Evolutionary conservation across 2,113 vertebrate genomes (phyloP).

Genomic region (Chiloscyllium plagiosum): DNA sequence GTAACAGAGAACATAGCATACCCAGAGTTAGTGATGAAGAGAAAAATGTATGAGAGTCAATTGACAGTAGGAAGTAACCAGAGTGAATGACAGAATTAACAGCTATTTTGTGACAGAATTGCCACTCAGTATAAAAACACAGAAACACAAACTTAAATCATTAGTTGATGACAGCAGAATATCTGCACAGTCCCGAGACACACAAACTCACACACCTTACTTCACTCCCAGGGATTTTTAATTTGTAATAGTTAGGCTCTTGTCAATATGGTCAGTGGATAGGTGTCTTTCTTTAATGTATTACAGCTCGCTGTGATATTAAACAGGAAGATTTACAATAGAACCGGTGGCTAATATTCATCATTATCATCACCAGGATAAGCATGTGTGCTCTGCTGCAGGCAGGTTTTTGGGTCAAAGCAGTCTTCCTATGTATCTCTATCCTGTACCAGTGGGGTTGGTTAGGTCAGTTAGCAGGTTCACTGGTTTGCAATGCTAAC

Average conservation of each 20-base stretch:
- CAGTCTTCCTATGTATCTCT: too few relatives aligned
- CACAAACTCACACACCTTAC: background rate
- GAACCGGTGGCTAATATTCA: background rate
- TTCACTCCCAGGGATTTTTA: background rate
- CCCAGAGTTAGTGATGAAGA: background rate
- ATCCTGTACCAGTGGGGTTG: too few relatives aligned
- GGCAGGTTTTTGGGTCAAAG: too few relatives aligned
- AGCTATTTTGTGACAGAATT: background rate
- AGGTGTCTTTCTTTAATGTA: background rate
- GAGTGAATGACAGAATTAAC: background rate
- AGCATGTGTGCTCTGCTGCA: too few relatives aligned
- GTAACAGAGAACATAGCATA: background rate
- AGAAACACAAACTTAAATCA: background rate
- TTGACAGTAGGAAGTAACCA: background rate
- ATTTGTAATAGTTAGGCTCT: background rate
- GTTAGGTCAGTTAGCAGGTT: too few relatives aligned
- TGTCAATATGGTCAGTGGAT: background rate
- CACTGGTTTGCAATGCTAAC: too few relatives aligned
- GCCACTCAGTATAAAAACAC: background rate
- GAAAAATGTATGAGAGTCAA: background rate
- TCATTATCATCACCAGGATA: too few relatives aligned
- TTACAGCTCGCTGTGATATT: background rate
- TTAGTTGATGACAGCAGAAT: background rate
- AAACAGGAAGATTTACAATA: background rate
- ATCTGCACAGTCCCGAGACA: too few relatives aligned